Percentiles rank a stretch among this genome's conserved stretches.
Conservation (phyloP, 2,797 vertebrate genomes). For the Manis crassicaudata region DNA sequence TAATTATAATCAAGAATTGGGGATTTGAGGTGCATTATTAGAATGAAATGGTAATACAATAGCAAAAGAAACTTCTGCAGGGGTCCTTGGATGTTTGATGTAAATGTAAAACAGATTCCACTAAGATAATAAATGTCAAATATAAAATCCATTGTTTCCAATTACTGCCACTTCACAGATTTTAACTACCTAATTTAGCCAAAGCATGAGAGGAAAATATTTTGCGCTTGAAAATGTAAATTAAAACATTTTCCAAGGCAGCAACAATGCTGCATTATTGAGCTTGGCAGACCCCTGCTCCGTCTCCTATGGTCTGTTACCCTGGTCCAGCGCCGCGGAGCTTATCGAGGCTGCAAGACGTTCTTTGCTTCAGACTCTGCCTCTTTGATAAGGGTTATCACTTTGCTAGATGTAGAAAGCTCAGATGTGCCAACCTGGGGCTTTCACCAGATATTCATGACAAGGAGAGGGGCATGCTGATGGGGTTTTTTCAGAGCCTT, state of each 20-base stretch:
- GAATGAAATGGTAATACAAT: slow-evolving; percentile 67
- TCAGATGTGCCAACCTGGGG: slow-evolving; percentile 66
- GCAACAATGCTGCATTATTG: slow-evolving; percentile 60
- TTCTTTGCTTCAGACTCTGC: slow-evolving; percentile 73
- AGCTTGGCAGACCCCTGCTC: slow-evolving; percentile 73
- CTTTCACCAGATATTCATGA: slow-evolving; percentile 72
- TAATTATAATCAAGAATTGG: slow-evolving; percentile 67
- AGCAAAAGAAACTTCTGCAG: slow-evolving; percentile 75
- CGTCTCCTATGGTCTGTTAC: slow-evolving; percentile 76
- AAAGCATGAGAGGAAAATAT: slow-evolving; percentile 62
- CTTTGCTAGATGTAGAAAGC: slow-evolving; percentile 71
- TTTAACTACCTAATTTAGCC: slow-evolving; percentile 71
- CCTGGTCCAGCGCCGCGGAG: slow-evolving; percentile 67
- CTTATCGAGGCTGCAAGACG: slow-evolving; percentile 77
- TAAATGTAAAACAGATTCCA: slow-evolving; percentile 73
- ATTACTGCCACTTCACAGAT: slow-evolving; percentile 71
- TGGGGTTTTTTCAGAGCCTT: neutral
- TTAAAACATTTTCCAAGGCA: slow-evolving; percentile 72
- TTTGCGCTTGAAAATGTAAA: slow-evolving; percentile 77
- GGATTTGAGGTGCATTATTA: slow-evolving; percentile 62
- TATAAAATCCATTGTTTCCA: slow-evolving; percentile 74
- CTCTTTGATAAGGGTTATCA: slow-evolving; percentile 79
- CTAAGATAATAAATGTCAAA: slow-evolving; percentile 78
- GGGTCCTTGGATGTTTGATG: slow-evolving; percentile 78
- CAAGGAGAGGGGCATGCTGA: neutral